These are phyloP conservation scores for Caranx ignobilis DNA, from an alignment of 2,113 vertebrate genomes.

Conservation along the genomic window DNA sequence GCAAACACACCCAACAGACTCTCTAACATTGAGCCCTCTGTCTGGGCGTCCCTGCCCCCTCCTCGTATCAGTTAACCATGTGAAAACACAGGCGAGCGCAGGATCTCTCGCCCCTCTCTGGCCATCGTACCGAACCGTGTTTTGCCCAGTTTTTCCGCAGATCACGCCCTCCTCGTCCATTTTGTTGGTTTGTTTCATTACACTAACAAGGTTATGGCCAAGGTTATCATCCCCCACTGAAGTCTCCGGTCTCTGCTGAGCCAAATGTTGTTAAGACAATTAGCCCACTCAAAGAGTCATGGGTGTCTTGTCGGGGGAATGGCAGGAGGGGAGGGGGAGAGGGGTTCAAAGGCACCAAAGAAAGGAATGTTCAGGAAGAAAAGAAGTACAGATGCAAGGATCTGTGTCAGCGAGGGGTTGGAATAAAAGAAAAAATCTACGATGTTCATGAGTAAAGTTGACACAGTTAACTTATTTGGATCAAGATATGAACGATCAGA, in stretches of 20 bases:
- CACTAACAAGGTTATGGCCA: slow-evolving; percentile 71
- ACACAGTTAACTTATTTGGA: slow-evolving; percentile 11
- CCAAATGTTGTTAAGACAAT: slow-evolving; percentile 70
- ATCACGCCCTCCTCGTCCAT: slow-evolving; percentile 49
- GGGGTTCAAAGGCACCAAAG: slow-evolving; percentile 9
- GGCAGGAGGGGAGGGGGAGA: not conserved
- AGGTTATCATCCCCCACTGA: slow-evolving; percentile 54
- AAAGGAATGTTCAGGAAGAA: slow-evolving; percentile 50
- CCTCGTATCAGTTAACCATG: slow-evolving; percentile 17
- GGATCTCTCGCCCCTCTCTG: not conserved
- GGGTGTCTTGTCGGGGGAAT: slow-evolving; percentile 55
- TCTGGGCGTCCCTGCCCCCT: slow-evolving; percentile 10
- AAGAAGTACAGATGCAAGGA: slow-evolving; percentile 19
- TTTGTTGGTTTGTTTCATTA: slow-evolving; percentile 63
- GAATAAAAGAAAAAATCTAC: not conserved
- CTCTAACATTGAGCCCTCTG: slow-evolving; percentile 51
- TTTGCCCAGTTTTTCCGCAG: slow-evolving; percentile 3
- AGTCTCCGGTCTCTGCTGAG: slow-evolving; percentile 49
- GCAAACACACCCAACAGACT: slow-evolving; percentile 25
- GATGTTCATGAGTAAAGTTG: not conserved
- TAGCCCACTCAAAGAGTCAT: slow-evolving; percentile 66
- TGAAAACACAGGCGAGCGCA: slow-evolving; percentile 10
- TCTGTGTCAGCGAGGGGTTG: not conserved
- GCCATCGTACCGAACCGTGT: slow-evolving; percentile 2
- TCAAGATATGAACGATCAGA: slow-evolving; percentile 35